Evolutionary conservation across 1,140 invertebrate genomes (phyloP), one percentile per base, ranked within the genome.

Genomic region (Cyclina sinensis): DNA sequence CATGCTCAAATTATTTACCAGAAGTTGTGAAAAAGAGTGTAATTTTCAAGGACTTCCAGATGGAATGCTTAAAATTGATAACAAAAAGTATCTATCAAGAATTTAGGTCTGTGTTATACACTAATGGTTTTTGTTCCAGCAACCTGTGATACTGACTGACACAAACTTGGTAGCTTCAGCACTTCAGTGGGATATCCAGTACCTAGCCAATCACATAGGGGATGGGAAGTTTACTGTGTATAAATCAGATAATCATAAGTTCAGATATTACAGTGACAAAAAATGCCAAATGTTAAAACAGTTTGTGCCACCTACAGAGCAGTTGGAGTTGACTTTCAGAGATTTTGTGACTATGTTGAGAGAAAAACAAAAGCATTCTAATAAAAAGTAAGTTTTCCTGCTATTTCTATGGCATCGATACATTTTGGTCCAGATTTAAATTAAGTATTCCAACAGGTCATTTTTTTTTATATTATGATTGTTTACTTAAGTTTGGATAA

Each of bases 181-280:
- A 11, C 91, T 96, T 73, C 96, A 96, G 93, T 97, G 97, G 97
- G 95, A 96, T 90, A 90, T 97, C 16, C 96, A 96, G 27, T 97
- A 97, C 94, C 94, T 97, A 59, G 93, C 95, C 85, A 89, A 96
- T 81, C 94, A 97, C 92, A 95, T 97, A 89, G 96, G 96, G 14
- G 93, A 94, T 91, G 95, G 96, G 54, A 94, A 95, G 27, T 96
- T 96, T 91, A 96, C 96, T 80, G 97, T 97, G n/a, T 97, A 96
- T 86, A 84, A 95, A 27, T 97, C 96, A 9, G 93, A 95, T 82
- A 96, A 95, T 93, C 95, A 97, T 90, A 96, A 96, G 90, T 97
- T 97, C 92, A 97, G 97, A 93, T 97, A 97, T 94, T 97, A 96
- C 94, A 97, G 97, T 95, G 96, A 97, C 39, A 96, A 96, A 89